A percentile compares a stretch with the other conserved stretches of the same genome.
Conservation (phyloP, 2,888 invertebrate genomes). For the Synanthedon andrenaeformis region DNA sequence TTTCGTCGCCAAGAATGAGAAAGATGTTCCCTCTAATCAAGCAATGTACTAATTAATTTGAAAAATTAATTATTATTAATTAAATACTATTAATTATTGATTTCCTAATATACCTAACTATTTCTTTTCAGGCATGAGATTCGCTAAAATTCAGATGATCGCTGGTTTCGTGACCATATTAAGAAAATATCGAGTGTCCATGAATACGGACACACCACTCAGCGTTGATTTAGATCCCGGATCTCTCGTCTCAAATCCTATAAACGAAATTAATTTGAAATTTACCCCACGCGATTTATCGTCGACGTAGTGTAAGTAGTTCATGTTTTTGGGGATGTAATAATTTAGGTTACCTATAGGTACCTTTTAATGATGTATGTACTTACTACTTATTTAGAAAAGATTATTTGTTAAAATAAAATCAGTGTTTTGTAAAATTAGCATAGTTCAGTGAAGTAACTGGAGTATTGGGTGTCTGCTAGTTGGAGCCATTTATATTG, state of each 20-base stretch:
- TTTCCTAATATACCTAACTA: background rate
- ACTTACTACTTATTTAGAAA: no score
- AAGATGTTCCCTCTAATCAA: slow-evolving; percentile 18
- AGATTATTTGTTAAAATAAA: no score
- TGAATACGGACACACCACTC: slow-evolving; percentile 17
- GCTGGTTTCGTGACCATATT: slow-evolving; percentile 26
- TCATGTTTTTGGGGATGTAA: no score
- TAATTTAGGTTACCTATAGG: no score
- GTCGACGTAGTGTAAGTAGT: background rate
- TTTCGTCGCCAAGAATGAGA: slow-evolving; percentile 12
- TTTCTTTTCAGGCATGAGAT: slow-evolving; percentile 18
- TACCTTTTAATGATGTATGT: no score
- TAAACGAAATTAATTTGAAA: slow-evolving; percentile 10
- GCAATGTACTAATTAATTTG: slow-evolving; percentile 10
- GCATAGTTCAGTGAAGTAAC: no score
- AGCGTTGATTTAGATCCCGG: slow-evolving; percentile 15
- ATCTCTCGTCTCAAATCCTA: slow-evolving; percentile 10
- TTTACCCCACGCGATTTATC: slow-evolving; percentile 6
- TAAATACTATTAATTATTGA: no score
- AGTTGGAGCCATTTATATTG: no score
- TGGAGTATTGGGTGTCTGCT: no score
- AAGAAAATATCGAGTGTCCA: slow-evolving; percentile 23
- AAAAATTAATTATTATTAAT: no score
- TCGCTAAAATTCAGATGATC: slow-evolving; percentile 29
- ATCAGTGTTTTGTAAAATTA: no score